Percentiles rank a stretch among this genome's conserved stretches.
Conservation (phyloP, 1,140 invertebrate genomes). For the Zelostemma sp. region DNA sequence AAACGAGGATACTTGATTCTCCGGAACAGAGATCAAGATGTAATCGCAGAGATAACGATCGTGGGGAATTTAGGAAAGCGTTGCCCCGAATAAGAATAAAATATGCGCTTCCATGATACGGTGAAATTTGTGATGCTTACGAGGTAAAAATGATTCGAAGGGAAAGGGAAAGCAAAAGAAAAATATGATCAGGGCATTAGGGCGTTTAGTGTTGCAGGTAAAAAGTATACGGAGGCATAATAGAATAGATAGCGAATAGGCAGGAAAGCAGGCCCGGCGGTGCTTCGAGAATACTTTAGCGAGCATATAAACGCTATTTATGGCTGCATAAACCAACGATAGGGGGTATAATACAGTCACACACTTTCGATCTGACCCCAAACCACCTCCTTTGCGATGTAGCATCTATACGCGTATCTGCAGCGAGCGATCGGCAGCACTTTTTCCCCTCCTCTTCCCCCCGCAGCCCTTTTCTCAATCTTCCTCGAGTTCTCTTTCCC, state of each 20-base stretch:
- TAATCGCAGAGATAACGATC: too few species aligned
- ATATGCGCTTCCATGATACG: too few species aligned
- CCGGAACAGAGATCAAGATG: conserved; percentile 11
- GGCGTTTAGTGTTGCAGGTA: conserved; percentile 32
- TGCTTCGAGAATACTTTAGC: conserved; percentile 65
- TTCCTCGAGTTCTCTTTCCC: conserved; percentile 39
- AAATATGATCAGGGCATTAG: conserved; percentile 15
- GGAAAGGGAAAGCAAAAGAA: conserved; percentile 16
- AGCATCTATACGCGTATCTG: conserved; percentile 53
- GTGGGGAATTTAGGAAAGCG: too few species aligned
- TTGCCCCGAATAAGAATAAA: too few species aligned
- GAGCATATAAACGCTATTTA: conserved; percentile 67
- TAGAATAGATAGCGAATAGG: conserved; percentile 64
- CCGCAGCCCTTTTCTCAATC: conserved; percentile 20
- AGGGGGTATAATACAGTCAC: conserved; percentile 63
- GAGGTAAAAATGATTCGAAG: background rate
- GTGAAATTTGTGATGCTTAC: too few species aligned
- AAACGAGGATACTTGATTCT: conserved; percentile 28
- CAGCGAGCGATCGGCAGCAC: conserved; percentile 54
- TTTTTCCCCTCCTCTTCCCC: conserved; percentile 19
- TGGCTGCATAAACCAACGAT: conserved; percentile 66
- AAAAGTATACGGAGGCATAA: conserved; percentile 58
- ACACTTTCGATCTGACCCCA: conserved; percentile 42
- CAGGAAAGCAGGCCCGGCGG: conserved; percentile 52
- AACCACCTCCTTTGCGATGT: conserved; percentile 32